Evolutionary conservation across 2,797 vertebrate genomes (phyloP), one percentile per base, ranked within the genome.

Genomic region (Perodicticus potto): DNA sequence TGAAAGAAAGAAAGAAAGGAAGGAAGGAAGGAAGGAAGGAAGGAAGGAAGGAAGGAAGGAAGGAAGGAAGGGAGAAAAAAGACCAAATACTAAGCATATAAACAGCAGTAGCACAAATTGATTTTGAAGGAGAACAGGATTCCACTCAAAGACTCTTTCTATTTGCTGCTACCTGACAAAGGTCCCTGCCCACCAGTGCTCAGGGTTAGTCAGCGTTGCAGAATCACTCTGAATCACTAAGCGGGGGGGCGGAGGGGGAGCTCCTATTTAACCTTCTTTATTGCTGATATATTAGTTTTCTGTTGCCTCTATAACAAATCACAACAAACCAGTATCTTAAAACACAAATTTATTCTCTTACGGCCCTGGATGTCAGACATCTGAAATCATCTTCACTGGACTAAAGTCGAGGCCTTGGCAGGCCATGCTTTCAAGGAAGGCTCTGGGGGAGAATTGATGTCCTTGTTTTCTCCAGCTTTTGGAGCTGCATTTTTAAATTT

Each of bases 211-310:
- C 13, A 59, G 1, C 9, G 10, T 3, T 34, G 7, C 17, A 70
- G 57, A 96, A 95, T 72, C 23, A 43, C 5, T 70, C 13, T 37
- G 37, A 80, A 74, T 74, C 22, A 73, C 7, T 59, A 32, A 70
- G 49, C 49, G 1, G 3, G 49, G 19, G n/a, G 14, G 1, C 23
- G 3, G 1, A 3, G 49, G 19, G n/a, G 14, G 1, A 29, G 3
- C 6, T 29, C 14, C 27, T 40, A n/a, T 13, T 61, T 73, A 65
- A 59, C 55, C 72, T 57, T 77, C 5, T 63, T 72, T 59, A 29
- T 77, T 5, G 7, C 19, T n/a, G 19, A 69, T 63, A 5, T 32
- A 69, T 17, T 70, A 32, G 4, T 83, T 59, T 59, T 53, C 3
- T 63, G 19, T 45, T 61, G 3, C 14, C 7, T 13, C n/a, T 49